Base-by-base conservation (phyloP, 2,797 vertebrate species). In the Triplophysa yarkandensis region DNA sequence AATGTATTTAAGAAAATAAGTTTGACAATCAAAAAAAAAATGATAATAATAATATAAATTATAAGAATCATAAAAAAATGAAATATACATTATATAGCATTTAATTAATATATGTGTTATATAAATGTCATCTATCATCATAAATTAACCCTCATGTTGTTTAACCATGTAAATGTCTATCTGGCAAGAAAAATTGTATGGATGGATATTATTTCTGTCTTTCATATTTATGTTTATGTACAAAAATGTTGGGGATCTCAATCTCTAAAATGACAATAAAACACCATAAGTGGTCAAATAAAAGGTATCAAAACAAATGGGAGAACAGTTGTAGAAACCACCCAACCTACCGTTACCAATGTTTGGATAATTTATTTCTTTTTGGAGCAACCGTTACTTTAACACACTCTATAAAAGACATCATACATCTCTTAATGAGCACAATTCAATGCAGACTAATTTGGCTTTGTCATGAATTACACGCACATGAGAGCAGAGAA, bases 401-500 rank as follows among this genome's bases (percentile, higher is more conserved):
- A 39, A 39, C 36, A 39, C 36, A 11, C 10, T 11, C 13, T 39
- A 11, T 11, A 3, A 11, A 14, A 11, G 36, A 39, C 11, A 39
- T 11, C 11, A 39, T 39, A 14, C 36, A 39, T 9, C 36, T 39
- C 36, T 11, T 79, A 76, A 76, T 75, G n/a, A 71, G 30, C 54
- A 46, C 43, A 36, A 39, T 60, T 63, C 41, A 62, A 70, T 79
- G 71, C 54, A 68, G 57, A 71, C 68, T 71, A 57, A 76, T 63
- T 76, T 77, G 32, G 68, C 62, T 60, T 68, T 57, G 58, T 68
- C 52, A 92, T 90, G 91, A 86, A 86, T 89, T 90, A 91, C 82
- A 85, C 85, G 89, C 92, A 89, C 87, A 85, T 88, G 88, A 76
- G 91, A 94, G 92, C 93, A 90, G 86, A 84, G 82, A 84, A 82